phyloP scores from a whole-genome alignment of 2,888 invertebrate species.

The Mimas tiliae region DNA sequence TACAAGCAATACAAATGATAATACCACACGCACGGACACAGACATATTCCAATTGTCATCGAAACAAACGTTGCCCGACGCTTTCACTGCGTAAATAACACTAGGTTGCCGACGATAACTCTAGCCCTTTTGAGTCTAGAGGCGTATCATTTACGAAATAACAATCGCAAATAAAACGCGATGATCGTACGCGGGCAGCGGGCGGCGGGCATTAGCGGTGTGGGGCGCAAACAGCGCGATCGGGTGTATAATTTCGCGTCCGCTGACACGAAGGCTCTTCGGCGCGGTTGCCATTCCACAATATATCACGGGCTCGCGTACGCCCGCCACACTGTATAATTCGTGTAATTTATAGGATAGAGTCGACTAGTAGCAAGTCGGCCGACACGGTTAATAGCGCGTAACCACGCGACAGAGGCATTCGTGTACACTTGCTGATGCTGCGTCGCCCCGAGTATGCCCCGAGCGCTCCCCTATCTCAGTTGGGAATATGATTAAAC shows the following conservation, averaged over 20 bases:
- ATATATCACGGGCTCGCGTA: constrained; percentile 79
- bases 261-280: constrained; percentile 71
- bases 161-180: constrained; percentile 74
- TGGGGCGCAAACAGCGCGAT: constrained; percentile 64
- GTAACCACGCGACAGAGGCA: constrained; percentile 80
- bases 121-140: constrained; percentile 55
- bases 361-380: constrained; percentile 71
- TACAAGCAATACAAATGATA: constrained; percentile 70
- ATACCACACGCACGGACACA: constrained; percentile 64
- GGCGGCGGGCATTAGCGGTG: constrained; percentile 18
- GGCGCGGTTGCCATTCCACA: constrained; percentile 66
- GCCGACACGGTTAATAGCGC: constrained; percentile 73
- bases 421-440: constrained; percentile 50
- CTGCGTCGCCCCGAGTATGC: constrained; percentile 47
- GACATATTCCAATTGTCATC: constrained; percentile 79
- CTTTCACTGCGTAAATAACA: constrained; percentile 66
- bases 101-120: constrained; percentile 65
- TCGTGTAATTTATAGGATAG: constrained; percentile 80
- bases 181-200: constrained; percentile 47
- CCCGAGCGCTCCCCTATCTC: constrained; percentile 42
- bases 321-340: constrained; percentile 74
- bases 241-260: constrained; percentile 77
- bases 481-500: constrained; percentile 59
- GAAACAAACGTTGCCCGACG: constrained; percentile 66
- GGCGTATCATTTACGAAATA: constrained; percentile 78